Evolutionary conservation across 2,888 invertebrate species (phyloP), one percentile per base, ranked within the genome.

Genomic region (Ophion ellenae): DNA sequence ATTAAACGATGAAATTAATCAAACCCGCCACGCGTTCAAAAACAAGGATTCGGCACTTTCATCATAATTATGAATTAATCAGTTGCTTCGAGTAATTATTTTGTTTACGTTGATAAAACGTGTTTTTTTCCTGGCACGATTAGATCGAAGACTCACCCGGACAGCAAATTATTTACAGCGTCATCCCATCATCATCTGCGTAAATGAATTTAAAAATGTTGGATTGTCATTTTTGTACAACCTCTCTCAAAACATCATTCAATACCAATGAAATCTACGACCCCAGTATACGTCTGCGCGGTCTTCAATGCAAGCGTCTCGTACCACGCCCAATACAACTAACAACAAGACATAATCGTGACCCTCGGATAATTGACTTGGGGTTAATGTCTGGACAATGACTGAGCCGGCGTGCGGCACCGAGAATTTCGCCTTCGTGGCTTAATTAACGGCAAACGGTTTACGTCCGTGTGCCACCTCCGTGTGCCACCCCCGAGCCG

Each of bases 391-490:
- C 45, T 10, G 59, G 45, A 59, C 20, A 59, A 45, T 32, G 59
- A 40, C 28, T 47, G 67, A 45, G 24, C 40, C 57, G 17, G 32
- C 45, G 69, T 20, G 45, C 28, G 57, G 17, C 40, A 61, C 59
- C 28, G 11, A 36, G 57, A 47, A 77, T 24, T 59, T 53, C 53
- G 53, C 28, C 53, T 53, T 57, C 28, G 53, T 53, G 53, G 53
- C 53, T 53, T 36, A 57, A 63, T 24, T 61, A 73, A 53, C 53
- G 28, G 28, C 61, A 61, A 69, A 32, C 59, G 69, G 40, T 77
- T 59, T 40, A 32, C 69, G 45, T 28, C 20, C n/a, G 40, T 28
- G 59, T 57, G 40, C 9, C n/a, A 59, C 24, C 45, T 45, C n/a
- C 28, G 24, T 61, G 59, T 57, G 40, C 9, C n/a, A 59, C 24